phyloP scores from a whole-genome alignment of 2,888 invertebrate genomes.

The Drosophila cyrtoloma region DNA sequence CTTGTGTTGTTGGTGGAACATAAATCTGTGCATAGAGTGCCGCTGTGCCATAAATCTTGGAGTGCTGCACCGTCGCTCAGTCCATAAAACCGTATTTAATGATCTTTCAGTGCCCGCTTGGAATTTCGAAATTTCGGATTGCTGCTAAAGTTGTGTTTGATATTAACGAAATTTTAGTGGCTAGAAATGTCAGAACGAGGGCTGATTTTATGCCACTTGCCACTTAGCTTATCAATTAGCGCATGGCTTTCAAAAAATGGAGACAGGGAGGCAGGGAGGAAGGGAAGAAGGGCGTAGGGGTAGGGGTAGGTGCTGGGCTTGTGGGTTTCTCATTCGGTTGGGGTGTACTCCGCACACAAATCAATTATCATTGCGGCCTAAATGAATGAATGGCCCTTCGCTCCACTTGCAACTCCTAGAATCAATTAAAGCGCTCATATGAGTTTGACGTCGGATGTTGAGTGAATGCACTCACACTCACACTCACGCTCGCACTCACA shows the following conservation, averaged over 20 bases:
- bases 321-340: background rate
- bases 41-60: slow-evolving; percentile 69
- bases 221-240: slow-evolving; percentile 80
- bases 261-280: no score
- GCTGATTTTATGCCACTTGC: slow-evolving; percentile 72
- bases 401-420: slow-evolving; percentile 39
- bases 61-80: slow-evolving; percentile 32
- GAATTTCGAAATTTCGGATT: slow-evolving; percentile 36
- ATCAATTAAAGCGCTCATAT: slow-evolving; percentile 46
- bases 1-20: slow-evolving; percentile 40
- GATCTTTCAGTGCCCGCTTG: slow-evolving; percentile 39
- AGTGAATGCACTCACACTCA: slow-evolving; percentile 43
- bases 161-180: slow-evolving; percentile 18
- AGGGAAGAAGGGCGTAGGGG: background rate
- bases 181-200: slow-evolving; percentile 12
- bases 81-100: slow-evolving; percentile 73
- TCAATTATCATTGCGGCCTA: slow-evolving; percentile 55
- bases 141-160: slow-evolving; percentile 6
- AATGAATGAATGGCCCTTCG: slow-evolving; percentile 6
- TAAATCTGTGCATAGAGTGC: slow-evolving; percentile 72
- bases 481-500: slow-evolving; percentile 16
- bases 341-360: slow-evolving; percentile 33
- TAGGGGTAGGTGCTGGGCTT: background rate
- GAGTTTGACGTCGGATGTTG: slow-evolving; percentile 15
- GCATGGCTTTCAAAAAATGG: slow-evolving; percentile 12